A percentile compares a stretch with the other conserved stretches of the same genome.
Evolutionary conservation across 2,113 vertebrate genomes (phyloP).

Genomic region (Prionailurus bengalensis): DNA sequence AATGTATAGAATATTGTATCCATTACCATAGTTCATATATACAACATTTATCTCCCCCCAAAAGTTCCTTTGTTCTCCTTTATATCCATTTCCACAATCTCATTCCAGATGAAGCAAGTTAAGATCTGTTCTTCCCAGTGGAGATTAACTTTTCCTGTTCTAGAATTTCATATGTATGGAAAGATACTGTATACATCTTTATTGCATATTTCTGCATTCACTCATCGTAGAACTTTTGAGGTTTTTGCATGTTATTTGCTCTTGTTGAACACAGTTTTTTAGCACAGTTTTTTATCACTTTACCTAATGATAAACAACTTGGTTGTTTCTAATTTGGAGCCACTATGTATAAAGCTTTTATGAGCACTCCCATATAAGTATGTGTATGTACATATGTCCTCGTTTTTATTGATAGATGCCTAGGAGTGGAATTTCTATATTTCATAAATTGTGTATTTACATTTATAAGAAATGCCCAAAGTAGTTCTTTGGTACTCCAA

Average conservation of each 20-base stretch:
- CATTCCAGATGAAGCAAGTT: not conserved
- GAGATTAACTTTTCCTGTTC: not conserved
- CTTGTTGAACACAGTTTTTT: not conserved
- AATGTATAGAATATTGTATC: not conserved
- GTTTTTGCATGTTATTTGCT: not conserved
- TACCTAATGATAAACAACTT: not conserved
- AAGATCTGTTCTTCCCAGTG: not conserved
- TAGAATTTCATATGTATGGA: not conserved
- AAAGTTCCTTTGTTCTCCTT: not conserved
- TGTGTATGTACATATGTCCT: not conserved
- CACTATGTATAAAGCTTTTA: not conserved
- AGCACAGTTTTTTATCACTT: not conserved
- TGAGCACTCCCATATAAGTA: not conserved
- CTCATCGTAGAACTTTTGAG: not conserved
- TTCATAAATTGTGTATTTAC: not conserved
- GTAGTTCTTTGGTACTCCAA: not conserved
- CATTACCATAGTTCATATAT: not conserved
- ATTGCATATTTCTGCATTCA: not conserved
- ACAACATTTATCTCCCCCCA: not conserved
- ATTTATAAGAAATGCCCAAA: not conserved
- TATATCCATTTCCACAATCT: not conserved
- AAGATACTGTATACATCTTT: not conserved
- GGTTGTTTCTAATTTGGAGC: not conserved
- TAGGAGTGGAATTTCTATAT: not conserved
- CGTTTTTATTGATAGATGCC: not conserved